A percentile compares a stretch with the other conserved stretches of the same genome.
Conservation (phyloP, 2,113 vertebrate species). For the Brevimyrus niger region DNA sequence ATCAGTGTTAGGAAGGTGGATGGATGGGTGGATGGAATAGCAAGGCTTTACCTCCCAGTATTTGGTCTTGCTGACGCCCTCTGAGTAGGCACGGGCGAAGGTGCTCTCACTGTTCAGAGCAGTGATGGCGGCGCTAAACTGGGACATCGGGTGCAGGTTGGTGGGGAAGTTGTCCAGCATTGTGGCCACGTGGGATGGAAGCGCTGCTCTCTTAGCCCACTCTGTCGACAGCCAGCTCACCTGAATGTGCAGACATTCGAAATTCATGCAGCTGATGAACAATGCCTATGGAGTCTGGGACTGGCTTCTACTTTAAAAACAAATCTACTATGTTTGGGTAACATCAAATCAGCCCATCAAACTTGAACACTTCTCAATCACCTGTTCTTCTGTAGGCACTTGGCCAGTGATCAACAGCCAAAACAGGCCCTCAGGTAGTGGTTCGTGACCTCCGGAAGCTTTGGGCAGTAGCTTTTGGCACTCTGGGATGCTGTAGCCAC, state of each 20-base stretch:
- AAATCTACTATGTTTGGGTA: background rate
- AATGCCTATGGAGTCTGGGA: background rate
- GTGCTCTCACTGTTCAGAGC: conserved; percentile 95
- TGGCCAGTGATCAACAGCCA: conserved; percentile 91
- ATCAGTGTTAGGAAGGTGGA: background rate
- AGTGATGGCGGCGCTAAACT: conserved; percentile 88
- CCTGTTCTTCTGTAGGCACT: conserved; percentile 86
- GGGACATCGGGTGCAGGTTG: conserved; percentile 96
- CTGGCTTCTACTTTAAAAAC: background rate
- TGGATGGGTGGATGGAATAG: background rate
- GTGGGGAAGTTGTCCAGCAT: conserved; percentile 98
- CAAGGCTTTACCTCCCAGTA: conserved; percentile 84
- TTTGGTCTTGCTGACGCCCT: conserved; percentile 83
- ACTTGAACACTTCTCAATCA: conserved; percentile 37
- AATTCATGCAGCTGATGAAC: background rate
- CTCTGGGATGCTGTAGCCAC: conserved; percentile 93
- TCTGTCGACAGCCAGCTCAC: conserved; percentile 87
- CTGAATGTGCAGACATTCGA: conserved; percentile 38
- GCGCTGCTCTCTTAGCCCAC: conserved; percentile 88
- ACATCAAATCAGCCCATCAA: background rate
- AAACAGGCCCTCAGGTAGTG: conserved; percentile 89
- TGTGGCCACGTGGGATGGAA: conserved; percentile 94
- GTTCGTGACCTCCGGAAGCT: conserved; percentile 80
- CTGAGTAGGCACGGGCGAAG: conserved; percentile 85
- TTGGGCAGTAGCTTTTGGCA: conserved; percentile 89